Percentiles rank a stretch among this genome's conserved stretches.
Evolutionary conservation across 2,797 vertebrate genomes (phyloP).

Genomic region (Tauraco hartlaubi): DNA sequence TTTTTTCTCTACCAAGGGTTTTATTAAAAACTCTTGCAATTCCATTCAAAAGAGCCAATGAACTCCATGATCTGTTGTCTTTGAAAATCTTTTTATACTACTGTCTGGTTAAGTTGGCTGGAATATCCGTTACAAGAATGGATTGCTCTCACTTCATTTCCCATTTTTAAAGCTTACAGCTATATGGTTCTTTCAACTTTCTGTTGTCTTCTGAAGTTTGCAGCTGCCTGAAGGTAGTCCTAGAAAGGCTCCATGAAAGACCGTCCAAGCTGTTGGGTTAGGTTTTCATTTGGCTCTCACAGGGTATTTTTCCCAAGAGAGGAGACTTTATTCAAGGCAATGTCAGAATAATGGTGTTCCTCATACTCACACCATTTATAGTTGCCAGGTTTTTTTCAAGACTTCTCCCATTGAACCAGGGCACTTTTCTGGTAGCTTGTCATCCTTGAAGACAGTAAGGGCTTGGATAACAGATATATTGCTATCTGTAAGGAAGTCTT

Average conservation of each 20-base stretch:
- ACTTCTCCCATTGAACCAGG: not conserved
- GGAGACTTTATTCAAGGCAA: not conserved
- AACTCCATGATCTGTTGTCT: not conserved
- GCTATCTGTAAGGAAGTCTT: not conserved
- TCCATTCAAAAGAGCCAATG: not conserved
- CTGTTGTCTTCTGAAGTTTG: not conserved
- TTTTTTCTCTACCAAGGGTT: not conserved
- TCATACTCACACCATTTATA: not conserved
- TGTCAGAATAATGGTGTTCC: not conserved
- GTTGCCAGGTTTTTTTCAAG: not conserved
- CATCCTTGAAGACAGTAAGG: not conserved
- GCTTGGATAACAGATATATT: not conserved
- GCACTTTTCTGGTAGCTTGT: not conserved
- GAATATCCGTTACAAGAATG: not conserved
- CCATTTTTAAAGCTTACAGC: not conserved
- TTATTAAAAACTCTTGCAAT: not conserved
- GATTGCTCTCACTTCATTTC: not conserved
- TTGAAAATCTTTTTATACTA: not conserved
- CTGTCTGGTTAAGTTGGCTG: not conserved
- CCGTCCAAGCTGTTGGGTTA: not conserved
- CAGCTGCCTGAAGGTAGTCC: not conserved
- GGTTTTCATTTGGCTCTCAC: not conserved
- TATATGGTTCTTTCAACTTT: not conserved
- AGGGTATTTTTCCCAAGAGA: not conserved
- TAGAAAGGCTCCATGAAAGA: not conserved